Evolutionary conservation across 2,888 invertebrate species (phyloP).

Genomic region (Litoditis marina): DNA sequence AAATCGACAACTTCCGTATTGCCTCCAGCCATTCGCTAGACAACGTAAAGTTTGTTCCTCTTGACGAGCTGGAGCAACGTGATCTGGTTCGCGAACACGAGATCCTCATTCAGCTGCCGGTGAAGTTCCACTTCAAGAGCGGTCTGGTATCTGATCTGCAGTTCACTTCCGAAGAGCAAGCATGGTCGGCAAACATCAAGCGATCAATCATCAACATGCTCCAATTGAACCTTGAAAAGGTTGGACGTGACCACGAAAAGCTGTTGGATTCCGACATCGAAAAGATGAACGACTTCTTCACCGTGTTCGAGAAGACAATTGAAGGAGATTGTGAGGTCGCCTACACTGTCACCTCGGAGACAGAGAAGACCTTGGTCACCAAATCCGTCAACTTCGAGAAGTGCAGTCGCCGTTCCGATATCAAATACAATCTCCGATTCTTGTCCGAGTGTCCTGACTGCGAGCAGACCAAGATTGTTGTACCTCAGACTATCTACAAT

Average conservation of each 20-base stretch:
- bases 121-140: constrained; percentile 47
- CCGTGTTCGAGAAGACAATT: constrained; percentile 11
- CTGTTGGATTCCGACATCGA: constrained; percentile 25
- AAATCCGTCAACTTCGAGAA: constrained; percentile 63
- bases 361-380: constrained; percentile 32
- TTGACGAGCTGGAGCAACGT: constrained; percentile 32
- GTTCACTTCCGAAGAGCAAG: constrained; percentile 33
- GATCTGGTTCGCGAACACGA: constrained; percentile 33
- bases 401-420: constrained; percentile 59
- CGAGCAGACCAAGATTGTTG: constrained; percentile 26
- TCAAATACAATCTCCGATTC: constrained; percentile 27
- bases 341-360: constrained; percentile 33
- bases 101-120: constrained; percentile 38
- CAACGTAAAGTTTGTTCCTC: constrained; percentile 16
- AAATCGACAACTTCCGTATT: constrained; percentile 19
- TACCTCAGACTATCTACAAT: constrained; percentile 36
- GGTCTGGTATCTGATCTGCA: constrained; percentile 48
- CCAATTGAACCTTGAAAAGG: constrained; percentile 23
- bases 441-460: constrained; percentile 31
- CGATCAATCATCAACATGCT: constrained; percentile 54
- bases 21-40: constrained; percentile 18
- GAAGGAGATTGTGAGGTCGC: constrained; percentile 53
- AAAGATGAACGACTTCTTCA: constrained; percentile 33
- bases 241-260: constrained; percentile 20
- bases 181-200: constrained; percentile 58